Conservation (phyloP, 1,140 invertebrate species). For the Metopolophium dirhodum region DNA sequence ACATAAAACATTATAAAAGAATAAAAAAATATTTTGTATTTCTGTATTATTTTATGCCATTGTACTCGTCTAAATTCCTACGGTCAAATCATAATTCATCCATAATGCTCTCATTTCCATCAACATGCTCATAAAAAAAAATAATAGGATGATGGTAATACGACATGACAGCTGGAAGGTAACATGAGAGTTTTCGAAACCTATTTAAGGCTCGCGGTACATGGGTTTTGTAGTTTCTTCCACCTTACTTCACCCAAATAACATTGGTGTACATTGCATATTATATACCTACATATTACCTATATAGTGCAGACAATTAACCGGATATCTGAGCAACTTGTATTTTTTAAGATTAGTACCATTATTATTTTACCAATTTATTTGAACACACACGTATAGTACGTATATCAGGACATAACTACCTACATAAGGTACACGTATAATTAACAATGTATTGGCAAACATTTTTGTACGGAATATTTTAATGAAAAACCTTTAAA, state of each 20-base stretch:
- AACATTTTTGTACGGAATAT: not conserved
- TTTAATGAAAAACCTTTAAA: not conserved
- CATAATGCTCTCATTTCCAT: slow-evolving; percentile 37
- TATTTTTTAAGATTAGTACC: slow-evolving; percentile 4
- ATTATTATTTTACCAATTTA: slow-evolving; percentile 25
- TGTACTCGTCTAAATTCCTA: slow-evolving; percentile 21
- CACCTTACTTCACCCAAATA: slow-evolving; percentile 45
- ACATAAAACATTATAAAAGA: not conserved
- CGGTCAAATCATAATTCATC: slow-evolving; percentile 41
- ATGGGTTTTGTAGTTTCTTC: slow-evolving; percentile 55
- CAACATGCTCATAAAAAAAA: slow-evolving; percentile 26
- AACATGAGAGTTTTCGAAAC: slow-evolving; percentile 51
- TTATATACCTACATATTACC: not conserved
- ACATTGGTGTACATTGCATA: slow-evolving; percentile 36
- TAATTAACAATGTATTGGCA: not conserved
- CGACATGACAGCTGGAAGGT: slow-evolving; percentile 51
- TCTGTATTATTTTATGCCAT: slow-evolving; percentile 10
- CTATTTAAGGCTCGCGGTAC: slow-evolving; percentile 42
- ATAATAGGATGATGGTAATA: slow-evolving; percentile 30
- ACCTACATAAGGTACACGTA: not conserved
- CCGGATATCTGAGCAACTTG: slow-evolving; percentile 44
- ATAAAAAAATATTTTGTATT: not conserved
- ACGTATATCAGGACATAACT: not conserved
- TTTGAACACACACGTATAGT: not conserved
- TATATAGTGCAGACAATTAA: slow-evolving; percentile 37